A percentile compares a stretch with the other conserved stretches of the same genome.
These are phyloP conservation scores for Mionectes macconnelli DNA, from an alignment of 2,113 vertebrate genomes.

Conservation along the genomic window DNA sequence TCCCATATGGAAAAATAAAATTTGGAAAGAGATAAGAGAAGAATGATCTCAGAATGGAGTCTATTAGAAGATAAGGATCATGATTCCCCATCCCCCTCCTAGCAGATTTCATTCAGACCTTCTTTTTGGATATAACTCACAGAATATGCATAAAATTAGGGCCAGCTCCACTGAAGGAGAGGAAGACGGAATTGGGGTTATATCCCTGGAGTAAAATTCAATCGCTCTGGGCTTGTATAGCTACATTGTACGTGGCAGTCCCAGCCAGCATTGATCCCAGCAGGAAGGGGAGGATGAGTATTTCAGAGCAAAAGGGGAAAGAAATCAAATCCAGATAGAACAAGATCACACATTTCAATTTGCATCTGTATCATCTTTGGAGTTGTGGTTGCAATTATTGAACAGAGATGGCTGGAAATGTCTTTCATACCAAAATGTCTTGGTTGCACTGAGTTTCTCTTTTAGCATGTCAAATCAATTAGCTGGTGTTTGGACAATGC, in stretches of 20 bases:
- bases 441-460: conserved; percentile 4
- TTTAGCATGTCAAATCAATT: conserved; percentile 64
- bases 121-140: not conserved
- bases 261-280: conserved; percentile 38
- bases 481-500: conserved; percentile 51
- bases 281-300: conserved; percentile 37
- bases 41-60: conserved; percentile 12
- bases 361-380: conserved; percentile 60
- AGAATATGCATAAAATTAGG: not conserved
- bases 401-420: conserved; percentile 58
- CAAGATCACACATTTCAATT: conserved; percentile 52
- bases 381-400: conserved; percentile 56
- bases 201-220: conserved; percentile 29
- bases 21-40: conserved; percentile 51
- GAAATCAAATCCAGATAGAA: conserved; percentile 68
- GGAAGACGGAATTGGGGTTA: not conserved
- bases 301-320: conserved; percentile 47
- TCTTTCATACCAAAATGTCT: conserved; percentile 59
- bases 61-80: conserved; percentile 32
- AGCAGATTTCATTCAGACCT: conserved; percentile 4
- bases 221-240: not conserved
- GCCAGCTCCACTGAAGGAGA: not conserved
- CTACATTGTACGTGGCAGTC: not conserved
- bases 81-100: not conserved
- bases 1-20: conserved; percentile 8